Evolutionary conservation across 2,888 invertebrate genomes (phyloP), one percentile per base, ranked within the genome.

Genomic region (Cantharis flavilabris): DNA sequence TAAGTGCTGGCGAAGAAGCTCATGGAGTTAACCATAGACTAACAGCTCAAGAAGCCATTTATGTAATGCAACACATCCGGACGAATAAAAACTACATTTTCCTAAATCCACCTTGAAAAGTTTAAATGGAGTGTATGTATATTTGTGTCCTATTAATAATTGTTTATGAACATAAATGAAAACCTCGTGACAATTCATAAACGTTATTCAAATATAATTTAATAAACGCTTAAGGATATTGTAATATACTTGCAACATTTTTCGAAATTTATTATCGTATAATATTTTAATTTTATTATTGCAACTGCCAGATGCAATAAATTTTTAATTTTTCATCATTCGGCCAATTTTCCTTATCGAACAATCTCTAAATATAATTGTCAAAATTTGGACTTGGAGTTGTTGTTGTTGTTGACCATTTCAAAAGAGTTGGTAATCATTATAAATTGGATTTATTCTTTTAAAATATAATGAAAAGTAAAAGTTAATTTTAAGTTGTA

Each of bases 181-280:
- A 73, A 49, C 72, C 79, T 77, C 77, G 79, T 79, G 79, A 79
- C 77, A 75, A 73, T 49, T 75, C 76, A 77, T 77, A 75, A 77
- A 75, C 74, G 74, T 71, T 76, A 74, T 78, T 78, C 76, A 78
- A 78, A 78, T 78, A 76, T 73, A 76, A 49, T 78, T 78, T 76
- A 76, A 76, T 76, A 76, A 76, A 76, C 78, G 70, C 73, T 74
- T 76, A 64, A 71, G 70, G 75, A 72, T 67, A 67, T 67, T 13
- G 13, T 23, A 65, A 23, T n/a, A 67, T 26, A 5, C 18, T 67
- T 67, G 23, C n/a, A 67, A 49, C 49, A 49, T n/a, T 49, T 33
- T n/a, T 49, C 3, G 2, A 49, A 49, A 49, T 49, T 49, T 49
- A 49, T 49, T 49, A 49, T 49, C 49, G 4, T 9, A 49, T 49